Base-by-base conservation (phyloP, 2,888 invertebrate genomes). In the Meganola albula region DNA sequence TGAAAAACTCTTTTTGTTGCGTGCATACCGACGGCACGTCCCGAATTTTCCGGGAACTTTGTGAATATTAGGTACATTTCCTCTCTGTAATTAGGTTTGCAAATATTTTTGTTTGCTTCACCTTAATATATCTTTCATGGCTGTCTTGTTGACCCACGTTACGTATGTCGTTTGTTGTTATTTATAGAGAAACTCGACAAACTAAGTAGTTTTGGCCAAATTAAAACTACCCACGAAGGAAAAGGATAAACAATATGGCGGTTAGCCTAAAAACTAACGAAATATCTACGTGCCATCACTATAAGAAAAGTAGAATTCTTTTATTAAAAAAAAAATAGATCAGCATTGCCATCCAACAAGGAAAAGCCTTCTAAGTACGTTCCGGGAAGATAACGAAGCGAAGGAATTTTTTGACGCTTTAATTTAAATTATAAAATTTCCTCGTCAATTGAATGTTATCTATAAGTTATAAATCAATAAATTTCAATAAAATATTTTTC, bases 1-100 rank as follows among this genome's bases (percentile, higher is more conserved):
- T 71, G 63, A 70, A 67, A 70, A 74, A 73, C 69, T 75, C 70
- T 63, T 58, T 65, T 67, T 67, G 70, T 68, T 68, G 66, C 68
- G 71, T 64, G 61, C 58, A 55, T 46, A 48, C 49, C 37, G 38
- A 35, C 34, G 64, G 63, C 74, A 77, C 74, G 77, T 74, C 44
- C 38, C 61, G 44, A 53, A 45, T 62, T 63, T 65, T 63, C 63
- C 64, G 60, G 56, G 48, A 65, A 63, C 71, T 70, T 63, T 62
- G 54, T 48, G 61, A 62, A 63, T 67, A 67, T 66, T 63, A 62
- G 61, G 56, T 53, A 64, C 63, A 63, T 68, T 71, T 72, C 72
- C 71, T 58, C 48, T 12, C 16, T 35, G 63, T 73, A 77, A 78
- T 78, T 74, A 73, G 66, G 58, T 75, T 74, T 64, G 62, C 58